Evolutionary conservation across 2,888 invertebrate species (phyloP).

Genomic region (Eledona agricola): DNA sequence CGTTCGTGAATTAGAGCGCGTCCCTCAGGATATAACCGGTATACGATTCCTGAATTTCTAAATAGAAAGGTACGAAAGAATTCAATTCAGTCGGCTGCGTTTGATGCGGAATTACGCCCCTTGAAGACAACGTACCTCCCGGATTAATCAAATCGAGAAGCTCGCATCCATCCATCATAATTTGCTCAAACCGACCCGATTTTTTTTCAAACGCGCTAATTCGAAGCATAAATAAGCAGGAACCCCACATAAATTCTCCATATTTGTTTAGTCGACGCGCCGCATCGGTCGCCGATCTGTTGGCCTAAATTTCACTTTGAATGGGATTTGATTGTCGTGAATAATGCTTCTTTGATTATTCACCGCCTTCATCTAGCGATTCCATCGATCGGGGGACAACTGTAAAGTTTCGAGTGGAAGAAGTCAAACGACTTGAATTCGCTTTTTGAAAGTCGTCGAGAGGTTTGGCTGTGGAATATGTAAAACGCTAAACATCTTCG

Average conservation of each 20-base stretch:
- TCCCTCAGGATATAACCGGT: slow-evolving; percentile 30
- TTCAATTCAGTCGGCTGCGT: slow-evolving; percentile 33
- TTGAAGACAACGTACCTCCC: slow-evolving; percentile 12
- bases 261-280: slow-evolving; percentile 16
- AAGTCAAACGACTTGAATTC: slow-evolving; percentile 14
- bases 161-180: slow-evolving; percentile 28
- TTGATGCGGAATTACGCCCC: slow-evolving; percentile 34
- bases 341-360: slow-evolving; percentile 43
- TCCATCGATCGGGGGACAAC: slow-evolving; percentile 39
- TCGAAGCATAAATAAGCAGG: slow-evolving; percentile 24
- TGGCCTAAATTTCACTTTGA: slow-evolving; percentile 26
- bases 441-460: slow-evolving; percentile 7
- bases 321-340: slow-evolving; percentile 40
- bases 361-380: slow-evolving; percentile 38
- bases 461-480: slow-evolving; percentile 20
- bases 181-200: too few relatives aligned
- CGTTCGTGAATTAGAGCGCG: slow-evolving; percentile 32
- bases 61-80: slow-evolving; percentile 36
- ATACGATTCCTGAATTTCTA: slow-evolving; percentile 37
- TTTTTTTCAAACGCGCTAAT: slow-evolving; percentile 25
- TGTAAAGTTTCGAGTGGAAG: slow-evolving; percentile 29
- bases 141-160: slow-evolving; percentile 28
- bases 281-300: slow-evolving; percentile 11
- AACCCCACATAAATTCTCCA: slow-evolving; percentile 15
- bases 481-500: slow-evolving; percentile 23